Evolutionary conservation across 2,113 vertebrate genomes (phyloP).

Genomic region (Engystomops pustulosus): DNA sequence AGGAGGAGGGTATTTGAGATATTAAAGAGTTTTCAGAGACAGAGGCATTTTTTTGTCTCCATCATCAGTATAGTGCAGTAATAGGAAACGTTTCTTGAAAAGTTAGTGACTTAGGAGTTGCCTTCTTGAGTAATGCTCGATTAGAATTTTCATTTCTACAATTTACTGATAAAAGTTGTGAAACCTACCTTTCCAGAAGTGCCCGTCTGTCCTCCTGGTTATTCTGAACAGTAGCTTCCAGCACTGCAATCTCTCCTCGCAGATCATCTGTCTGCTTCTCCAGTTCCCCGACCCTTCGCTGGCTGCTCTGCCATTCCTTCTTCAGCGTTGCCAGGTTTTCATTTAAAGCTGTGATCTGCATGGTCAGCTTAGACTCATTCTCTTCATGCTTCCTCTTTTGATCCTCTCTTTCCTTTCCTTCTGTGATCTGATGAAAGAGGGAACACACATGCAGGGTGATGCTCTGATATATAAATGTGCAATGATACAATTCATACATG

Average conservation of each 20-base stretch:
- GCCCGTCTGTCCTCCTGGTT: constrained; percentile 96
- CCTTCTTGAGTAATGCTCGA: too few relatives aligned
- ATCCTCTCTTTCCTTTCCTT: constrained; percentile 84
- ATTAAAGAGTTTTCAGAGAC: too few relatives aligned
- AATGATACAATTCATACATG: too few relatives aligned
- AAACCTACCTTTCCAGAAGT: constrained; percentile 85
- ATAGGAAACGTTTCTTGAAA: too few relatives aligned
- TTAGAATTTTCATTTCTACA: too few relatives aligned
- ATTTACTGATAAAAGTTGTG: background rate
- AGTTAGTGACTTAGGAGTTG: too few relatives aligned
- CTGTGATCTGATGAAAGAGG: constrained; percentile 71
- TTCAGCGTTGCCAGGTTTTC: constrained; percentile 95
- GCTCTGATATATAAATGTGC: background rate
- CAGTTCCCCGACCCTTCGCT: constrained; percentile 86
- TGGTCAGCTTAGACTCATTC: constrained; percentile 78
- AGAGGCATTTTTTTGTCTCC: too few relatives aligned
- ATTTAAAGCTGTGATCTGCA: constrained; percentile 91
- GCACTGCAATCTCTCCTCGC: constrained; percentile 92
- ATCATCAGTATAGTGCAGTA: too few relatives aligned
- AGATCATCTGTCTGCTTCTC: constrained; percentile 96
- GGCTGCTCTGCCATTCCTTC: constrained; percentile 94
- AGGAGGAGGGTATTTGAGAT: background rate
- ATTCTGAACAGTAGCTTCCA: constrained; percentile 97
- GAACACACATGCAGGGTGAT: background rate
- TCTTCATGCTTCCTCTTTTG: constrained; percentile 85